Percentiles rank a stretch among this genome's conserved stretches.
Conservation (phyloP, 2,888 invertebrate genomes). For the Drosophila cracens region DNA sequence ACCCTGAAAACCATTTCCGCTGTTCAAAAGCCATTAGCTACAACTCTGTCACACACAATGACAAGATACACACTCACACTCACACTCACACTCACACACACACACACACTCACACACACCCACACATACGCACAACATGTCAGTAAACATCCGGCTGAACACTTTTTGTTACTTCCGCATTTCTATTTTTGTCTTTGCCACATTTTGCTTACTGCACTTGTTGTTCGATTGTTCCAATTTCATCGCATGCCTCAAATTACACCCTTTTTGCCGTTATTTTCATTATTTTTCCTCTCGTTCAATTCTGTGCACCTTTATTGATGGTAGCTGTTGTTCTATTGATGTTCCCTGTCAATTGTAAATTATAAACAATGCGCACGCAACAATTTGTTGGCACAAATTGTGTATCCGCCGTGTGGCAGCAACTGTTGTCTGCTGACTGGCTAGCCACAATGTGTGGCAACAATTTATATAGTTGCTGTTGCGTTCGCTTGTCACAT, state of each 20-base stretch:
- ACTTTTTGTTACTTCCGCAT: slow-evolving; percentile 48
- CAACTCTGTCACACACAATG: slow-evolving; percentile 10
- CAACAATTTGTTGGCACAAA: slow-evolving; percentile 47
- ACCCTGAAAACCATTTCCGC: slow-evolving; percentile 24
- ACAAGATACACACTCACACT: slow-evolving; percentile 6
- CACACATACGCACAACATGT: slow-evolving; percentile 9
- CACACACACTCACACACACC: neutral
- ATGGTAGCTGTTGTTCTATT: slow-evolving; percentile 32
- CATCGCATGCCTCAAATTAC: slow-evolving; percentile 54
- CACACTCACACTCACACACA: neutral
- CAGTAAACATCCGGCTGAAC: slow-evolving; percentile 21
- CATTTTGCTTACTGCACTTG: slow-evolving; percentile 55
- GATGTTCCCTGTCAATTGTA: slow-evolving; percentile 40
- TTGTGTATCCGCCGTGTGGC: slow-evolving; percentile 34
- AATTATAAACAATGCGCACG: slow-evolving; percentile 53
- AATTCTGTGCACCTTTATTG: slow-evolving; percentile 32
- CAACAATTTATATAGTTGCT: slow-evolving; percentile 24
- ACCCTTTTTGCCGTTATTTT: slow-evolving; percentile 15
- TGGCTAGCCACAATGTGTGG: slow-evolving; percentile 2
- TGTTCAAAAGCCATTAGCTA: slow-evolving; percentile 44
- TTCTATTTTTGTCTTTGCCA: slow-evolving; percentile 69
- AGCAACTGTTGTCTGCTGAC: slow-evolving; percentile 45
- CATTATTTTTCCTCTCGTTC: neutral
- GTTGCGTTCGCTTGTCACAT: slow-evolving; percentile 26
- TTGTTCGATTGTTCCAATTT: slow-evolving; percentile 29